These are phyloP conservation scores for Hypselothyrea guttata DNA, from an alignment of 2,888 invertebrate genomes.

Conservation along the genomic window DNA sequence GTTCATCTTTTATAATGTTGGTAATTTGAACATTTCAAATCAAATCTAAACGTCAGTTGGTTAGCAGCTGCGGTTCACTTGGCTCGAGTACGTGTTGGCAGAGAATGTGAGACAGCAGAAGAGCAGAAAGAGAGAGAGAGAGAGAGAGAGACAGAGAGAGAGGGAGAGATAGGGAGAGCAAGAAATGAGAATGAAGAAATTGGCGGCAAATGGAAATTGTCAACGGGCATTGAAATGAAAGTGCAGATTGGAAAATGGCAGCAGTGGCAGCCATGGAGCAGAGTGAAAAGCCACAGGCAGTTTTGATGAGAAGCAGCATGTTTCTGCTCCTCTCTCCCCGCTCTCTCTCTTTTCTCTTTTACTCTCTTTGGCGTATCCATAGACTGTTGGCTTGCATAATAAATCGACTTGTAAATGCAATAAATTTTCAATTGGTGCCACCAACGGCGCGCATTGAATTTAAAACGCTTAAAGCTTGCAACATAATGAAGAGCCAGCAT, in stretches of 20 bases:
- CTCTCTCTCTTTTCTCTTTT: background rate
- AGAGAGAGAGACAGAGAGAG: background rate
- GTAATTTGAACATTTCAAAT: constrained; percentile 76
- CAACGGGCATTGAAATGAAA: constrained; percentile 72
- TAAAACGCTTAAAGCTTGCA: constrained; percentile 62
- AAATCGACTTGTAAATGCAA: constrained; percentile 76
- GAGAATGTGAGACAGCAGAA: background rate
- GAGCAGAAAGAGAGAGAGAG: background rate
- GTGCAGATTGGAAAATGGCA: constrained; percentile 70
- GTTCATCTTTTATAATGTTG: constrained; percentile 74
- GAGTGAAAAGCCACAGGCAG: constrained; percentile 51
- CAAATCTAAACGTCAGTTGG: constrained; percentile 75
- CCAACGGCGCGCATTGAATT: constrained; percentile 62
- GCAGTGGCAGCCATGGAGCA: constrained; percentile 25
- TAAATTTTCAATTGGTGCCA: constrained; percentile 70
- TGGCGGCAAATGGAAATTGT: constrained; percentile 69
- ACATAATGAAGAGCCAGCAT: constrained; percentile 62
- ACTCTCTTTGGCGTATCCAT: constrained; percentile 1
- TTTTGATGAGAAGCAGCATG: constrained; percentile 58
- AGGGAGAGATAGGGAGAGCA: background rate
- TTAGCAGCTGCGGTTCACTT: constrained; percentile 69
- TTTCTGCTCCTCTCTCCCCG: too few relatives aligned
- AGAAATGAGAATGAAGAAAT: constrained; percentile 8
- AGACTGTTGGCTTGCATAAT: constrained; percentile 63
- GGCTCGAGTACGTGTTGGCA: constrained; percentile 21